Base-by-base conservation (phyloP, 2,113 vertebrate species). In the Chrysemys picta region DNA sequence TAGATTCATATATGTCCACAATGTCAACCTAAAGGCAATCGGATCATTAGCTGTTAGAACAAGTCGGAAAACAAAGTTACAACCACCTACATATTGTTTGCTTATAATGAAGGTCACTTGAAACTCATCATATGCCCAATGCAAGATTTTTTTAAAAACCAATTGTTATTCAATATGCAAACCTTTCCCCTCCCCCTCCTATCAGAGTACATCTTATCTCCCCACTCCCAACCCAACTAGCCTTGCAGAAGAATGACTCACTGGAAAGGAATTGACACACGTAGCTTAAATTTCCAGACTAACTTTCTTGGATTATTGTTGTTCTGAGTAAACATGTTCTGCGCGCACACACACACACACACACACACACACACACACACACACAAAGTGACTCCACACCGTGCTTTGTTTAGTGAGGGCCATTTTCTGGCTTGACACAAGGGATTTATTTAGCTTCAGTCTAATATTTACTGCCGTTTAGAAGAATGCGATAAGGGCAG, bases 21-120 rank as follows among this genome's bases (percentile, higher is more conserved):
- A 98, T 97, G 96, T 98, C 98, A n/a, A 98, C 98, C 99, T 99
- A 93, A 89, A 98, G 65, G 90, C 59, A 97, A 98, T 97, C 53
- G 96, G 97, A 98, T 97, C 94, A 97, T 88, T 4, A 91, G 75
- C 83, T 93, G 92, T 98, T 97, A 98, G 89, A 92, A 97, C 91
- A 79, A 88, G 79, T 54, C 89, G 86, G 80, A 57, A 75, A 22
- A 91, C 87, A 96, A 49, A 91, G 76, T 56, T 0, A 4, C 75
- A 80, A 81, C 82, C 89, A 95, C 90, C 94, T 86, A 92, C 93
- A 10, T 54, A 5, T 88, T 42, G 93, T 94, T 88, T 94, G 91
- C 69, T 95, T 84, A 19, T 0, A 5, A 16, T 29, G 85, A 96
- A 97, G 96, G 96, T 95, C 96, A 95, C 13, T n/a, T 87, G 75